Evolutionary conservation across 64 coral and sea anemone genomes (phyloP), one percentile per base, ranked within the genome.

Genomic region (Platygyra sinensis): DNA sequence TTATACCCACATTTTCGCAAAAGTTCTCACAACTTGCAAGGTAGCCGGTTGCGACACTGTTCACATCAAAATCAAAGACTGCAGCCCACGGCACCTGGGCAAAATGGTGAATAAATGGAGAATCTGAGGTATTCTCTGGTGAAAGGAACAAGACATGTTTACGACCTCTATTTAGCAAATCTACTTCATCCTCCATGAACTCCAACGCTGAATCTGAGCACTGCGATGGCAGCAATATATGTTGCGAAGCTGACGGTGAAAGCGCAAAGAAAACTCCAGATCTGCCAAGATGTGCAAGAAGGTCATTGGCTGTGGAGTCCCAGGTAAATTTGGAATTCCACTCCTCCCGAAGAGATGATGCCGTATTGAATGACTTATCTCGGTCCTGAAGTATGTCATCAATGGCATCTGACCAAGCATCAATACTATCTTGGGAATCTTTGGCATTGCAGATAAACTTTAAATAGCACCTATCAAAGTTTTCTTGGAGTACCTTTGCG

Each of bases 51-150:
- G 3, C 31, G 8, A 76, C 61, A 29, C 88, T 95, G 5, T 91
- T 82, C 0, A 62, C 77, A 75, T 90, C 88, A 81, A 95, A 95
- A 74, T 95, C 93, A 39, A 95, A 95, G 0, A 95, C 93, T 62
- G 93, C 76, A 33, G 78, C 60, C 93, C 93, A 95, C 18, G 74
- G 93, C 15, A 95, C 93, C 29, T 80, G 52, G 28, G 55, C 88
- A 42, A 95, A 72, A 46, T 95, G 36, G 10, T 31, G 51, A 49
- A 91, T 76, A 50, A 51, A 73, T 30, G 88, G 63, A 4, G n/a
- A 57, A 2, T 78, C 62, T 18, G 60, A 2, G 17, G 30, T 28
- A 52, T 90, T 78, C 73, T 87, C 82, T 31, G 93, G 93, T 4
- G 93, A 95, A 32, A 95, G 29, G 33, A 95, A 91, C 52, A 95